phyloP scores from a whole-genome alignment of 2,888 invertebrate species.

The Ochropleura leucogaster region DNA sequence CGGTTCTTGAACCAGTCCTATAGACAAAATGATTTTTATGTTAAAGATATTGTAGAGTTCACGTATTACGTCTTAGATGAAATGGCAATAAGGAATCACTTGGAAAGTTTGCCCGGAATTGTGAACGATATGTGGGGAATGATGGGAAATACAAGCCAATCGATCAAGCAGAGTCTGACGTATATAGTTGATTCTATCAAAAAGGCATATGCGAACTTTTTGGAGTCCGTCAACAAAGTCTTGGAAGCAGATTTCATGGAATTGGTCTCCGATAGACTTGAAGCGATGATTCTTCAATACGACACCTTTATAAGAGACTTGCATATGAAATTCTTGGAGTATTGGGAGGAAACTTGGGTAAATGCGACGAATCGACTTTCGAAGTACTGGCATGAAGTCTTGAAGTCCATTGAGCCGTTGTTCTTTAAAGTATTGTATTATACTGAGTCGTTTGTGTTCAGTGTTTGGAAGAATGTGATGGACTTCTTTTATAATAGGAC shows the following conservation, averaged over 20 bases:
- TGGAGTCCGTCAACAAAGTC: slow-evolving; percentile 92
- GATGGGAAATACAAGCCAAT: slow-evolving; percentile 96
- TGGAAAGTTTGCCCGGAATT: slow-evolving; percentile 95
- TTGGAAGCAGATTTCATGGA: slow-evolving; percentile 94
- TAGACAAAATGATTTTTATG: slow-evolving; percentile 95
- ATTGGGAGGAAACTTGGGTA: slow-evolving; percentile 94
- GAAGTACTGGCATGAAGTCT: slow-evolving; percentile 93
- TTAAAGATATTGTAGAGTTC: slow-evolving; percentile 94
- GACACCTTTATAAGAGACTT: slow-evolving; percentile 95
- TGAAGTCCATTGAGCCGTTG: slow-evolving; percentile 94
- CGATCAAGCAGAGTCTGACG: slow-evolving; percentile 93
- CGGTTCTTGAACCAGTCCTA: slow-evolving; percentile 94
- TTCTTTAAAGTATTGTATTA: slow-evolving; percentile 95
- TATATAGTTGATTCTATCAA: slow-evolving; percentile 94
- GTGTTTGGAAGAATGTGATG: slow-evolving; percentile 93
- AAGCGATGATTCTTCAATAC: slow-evolving; percentile 93
- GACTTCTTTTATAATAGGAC: slow-evolving; percentile 95
- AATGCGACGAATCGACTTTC: slow-evolving; percentile 92
- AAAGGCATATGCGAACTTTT: slow-evolving; percentile 92
- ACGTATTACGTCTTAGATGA: slow-evolving; percentile 94
- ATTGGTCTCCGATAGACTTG: slow-evolving; percentile 93
- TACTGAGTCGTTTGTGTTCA: slow-evolving; percentile 93
- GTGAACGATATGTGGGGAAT: slow-evolving; percentile 96
- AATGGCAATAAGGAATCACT: slow-evolving; percentile 93
- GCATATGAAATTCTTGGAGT: slow-evolving; percentile 91